A percentile compares a stretch with the other conserved stretches of the same genome.
These are phyloP conservation scores for Corydoras sp. DNA, from an alignment of 2,113 vertebrate species.

Conservation along the genomic window DNA sequence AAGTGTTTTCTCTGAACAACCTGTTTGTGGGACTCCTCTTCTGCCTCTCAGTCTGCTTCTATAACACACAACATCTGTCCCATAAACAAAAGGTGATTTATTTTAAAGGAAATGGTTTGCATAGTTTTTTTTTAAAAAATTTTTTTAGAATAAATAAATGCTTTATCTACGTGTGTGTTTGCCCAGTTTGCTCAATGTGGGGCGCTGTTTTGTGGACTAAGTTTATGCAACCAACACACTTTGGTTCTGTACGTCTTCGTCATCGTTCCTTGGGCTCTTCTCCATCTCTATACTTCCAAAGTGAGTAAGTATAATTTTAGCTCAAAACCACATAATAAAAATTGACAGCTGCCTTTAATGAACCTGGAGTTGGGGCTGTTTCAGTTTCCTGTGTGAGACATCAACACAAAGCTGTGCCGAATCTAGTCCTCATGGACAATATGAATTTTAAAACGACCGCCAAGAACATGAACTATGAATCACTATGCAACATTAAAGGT, in stretches of 20 bases:
- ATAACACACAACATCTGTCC: constrained; percentile 67
- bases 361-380: no score
- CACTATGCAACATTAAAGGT: no score
- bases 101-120: no score
- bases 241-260: constrained; percentile 78
- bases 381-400: no score
- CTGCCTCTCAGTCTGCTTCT: constrained; percentile 74
- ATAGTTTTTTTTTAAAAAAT: no score
- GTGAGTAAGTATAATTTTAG: constrained; percentile 54
- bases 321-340: neutral
- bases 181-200: constrained; percentile 77
- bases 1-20: constrained; percentile 98
- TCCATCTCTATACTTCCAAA: constrained; percentile 62
- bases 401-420: no score
- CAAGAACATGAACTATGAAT: no score
- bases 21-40: constrained; percentile 89
- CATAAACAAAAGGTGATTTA: constrained; percentile 84
- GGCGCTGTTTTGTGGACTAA: constrained; percentile 87
- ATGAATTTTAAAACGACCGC: no score
- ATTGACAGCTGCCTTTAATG: neutral
- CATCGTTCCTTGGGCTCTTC: constrained; percentile 81
- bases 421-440: no score
- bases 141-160: no score
- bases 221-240: constrained; percentile 96
- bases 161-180: constrained; percentile 16